phyloP scores from a whole-genome alignment of 2,113 vertebrate genomes.

The Phaethon lepturus region DNA sequence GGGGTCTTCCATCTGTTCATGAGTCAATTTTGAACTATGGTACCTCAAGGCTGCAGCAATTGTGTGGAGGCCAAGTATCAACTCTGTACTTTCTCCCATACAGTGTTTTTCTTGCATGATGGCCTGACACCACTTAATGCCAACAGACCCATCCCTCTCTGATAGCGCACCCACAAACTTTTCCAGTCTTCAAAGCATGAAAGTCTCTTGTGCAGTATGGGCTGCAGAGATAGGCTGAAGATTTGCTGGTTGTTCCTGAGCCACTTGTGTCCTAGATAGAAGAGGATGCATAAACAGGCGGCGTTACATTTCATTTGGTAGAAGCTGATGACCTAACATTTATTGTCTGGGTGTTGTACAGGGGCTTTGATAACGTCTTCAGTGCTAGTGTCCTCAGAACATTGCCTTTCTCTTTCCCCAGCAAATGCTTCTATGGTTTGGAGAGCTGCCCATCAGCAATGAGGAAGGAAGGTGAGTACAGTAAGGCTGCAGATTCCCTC shows the following conservation, averaged over 20 bases:
- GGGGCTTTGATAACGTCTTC: neutral
- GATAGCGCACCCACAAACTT: neutral
- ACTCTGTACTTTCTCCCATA: neutral
- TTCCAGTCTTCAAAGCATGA: neutral
- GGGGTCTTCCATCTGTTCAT: neutral
- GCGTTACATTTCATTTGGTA: neutral
- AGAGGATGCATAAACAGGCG: neutral
- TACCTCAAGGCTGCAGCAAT: too few relatives aligned
- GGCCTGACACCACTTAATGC: neutral
- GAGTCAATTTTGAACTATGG: neutral
- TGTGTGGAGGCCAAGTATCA: neutral
- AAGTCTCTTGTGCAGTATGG: neutral
- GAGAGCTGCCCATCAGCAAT: constrained; percentile 47
- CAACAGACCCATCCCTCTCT: neutral
- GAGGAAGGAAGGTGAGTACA: constrained; percentile 58
- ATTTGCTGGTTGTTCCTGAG: neutral
- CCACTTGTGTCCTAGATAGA: neutral
- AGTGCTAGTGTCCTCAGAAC: neutral
- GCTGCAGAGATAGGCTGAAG: neutral
- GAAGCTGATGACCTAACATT: neutral
- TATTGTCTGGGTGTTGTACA: neutral
- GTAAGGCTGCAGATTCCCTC: neutral
- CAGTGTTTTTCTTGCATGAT: neutral
- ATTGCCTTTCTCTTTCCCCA: neutral
- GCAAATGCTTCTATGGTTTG: constrained; percentile 28